Base-by-base conservation (phyloP, 2,797 vertebrate genomes). In the Oreonectes daqikongensis region DNA sequence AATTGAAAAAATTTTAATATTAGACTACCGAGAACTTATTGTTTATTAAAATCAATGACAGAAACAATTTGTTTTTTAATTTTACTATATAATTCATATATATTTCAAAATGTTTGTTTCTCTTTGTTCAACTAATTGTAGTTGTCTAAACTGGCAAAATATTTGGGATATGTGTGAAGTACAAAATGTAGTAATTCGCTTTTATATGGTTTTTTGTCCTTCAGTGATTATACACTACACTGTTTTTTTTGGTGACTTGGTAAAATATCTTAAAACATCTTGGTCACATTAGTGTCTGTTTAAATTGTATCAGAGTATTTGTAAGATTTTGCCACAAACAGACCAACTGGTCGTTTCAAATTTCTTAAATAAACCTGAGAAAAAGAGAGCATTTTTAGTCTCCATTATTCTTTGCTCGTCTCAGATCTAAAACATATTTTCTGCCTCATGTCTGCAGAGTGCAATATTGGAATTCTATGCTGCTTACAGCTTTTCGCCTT, bases 311-410 rank as follows among this genome's bases (percentile, higher is more conserved):
- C 76, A n/a, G 40, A 69, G 50, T 69, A 73, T 75, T 42, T 79
- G 50, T 67, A 22, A n/a, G 22, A 67, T 65, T 59, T 59, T 52
- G 12, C 40, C 20, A 61, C 26, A 57, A 46, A 73, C 61, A 64
- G 48, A 9, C 30, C 70, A 52, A 32, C 44, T 66, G 79, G 74
- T 75, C 12, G 30, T 81, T 69, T 74, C n/a, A 53, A 78, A 71
- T 32, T 75, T 70, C 75, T 78, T 86, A 92, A 84, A 93, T 93
- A 94, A 93, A 93, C 76, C 83, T 89, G 87, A 92, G 83, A 89
- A 81, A 76, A 92, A 87, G 65, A 82, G 85, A 81, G 42, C 77
- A 80, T 82, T 83, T 84, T 92, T 88, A 90, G 90, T 92, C 87
- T 87, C 84, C 75, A 79, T 86, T 75, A 15, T 77, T 68, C 89